Evolutionary conservation across 1,140 invertebrate genomes (phyloP), one percentile per base, ranked within the genome.

Genomic region (Phenacoccus solenopsis): DNA sequence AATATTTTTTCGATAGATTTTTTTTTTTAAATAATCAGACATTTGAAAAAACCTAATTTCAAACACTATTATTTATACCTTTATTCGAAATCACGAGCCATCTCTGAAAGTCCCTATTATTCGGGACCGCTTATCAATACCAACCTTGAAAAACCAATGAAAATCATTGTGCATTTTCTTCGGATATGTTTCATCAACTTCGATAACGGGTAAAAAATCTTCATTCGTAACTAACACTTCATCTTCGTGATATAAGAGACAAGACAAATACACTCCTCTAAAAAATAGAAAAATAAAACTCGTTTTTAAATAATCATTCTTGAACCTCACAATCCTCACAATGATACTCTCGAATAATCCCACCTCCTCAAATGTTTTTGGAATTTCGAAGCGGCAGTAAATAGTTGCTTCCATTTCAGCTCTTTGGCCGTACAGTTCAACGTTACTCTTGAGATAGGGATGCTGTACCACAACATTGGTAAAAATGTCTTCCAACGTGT

Each of bases 61-160:
- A n/a, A n/a, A n/a, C n/a, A n/a, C n/a, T n/a, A n/a, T n/a, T n/a
- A n/a, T n/a, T n/a, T n/a, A n/a, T n/a, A n/a, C n/a, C n/a, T n/a
- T n/a, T n/a, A n/a, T n/a, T n/a, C n/a, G n/a, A n/a, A n/a, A n/a
- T n/a, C n/a, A n/a, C n/a, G n/a, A n/a, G n/a, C n/a, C n/a, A n/a
- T n/a, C n/a, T n/a, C n/a, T n/a, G n/a, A n/a, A n/a, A n/a, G n/a
- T n/a, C n/a, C n/a, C n/a, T n/a, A n/a, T n/a, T n/a, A n/a, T n/a
- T n/a, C n/a, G n/a, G n/a, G n/a, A n/a, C n/a, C 30, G 13, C 13
- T 79, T 7, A 7, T 32, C 30, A 32, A 7, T 49, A 49, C 38
- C 13, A 5, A 97, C 91, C 84, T 98, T 98, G 88, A 98, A 93
- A 1, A 98, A 82, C 96, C 96, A 98, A 79, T 98, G 91, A 78